Evolutionary conservation across 2,888 invertebrate species (phyloP).

Genomic region (Apotomis capreana): DNA sequence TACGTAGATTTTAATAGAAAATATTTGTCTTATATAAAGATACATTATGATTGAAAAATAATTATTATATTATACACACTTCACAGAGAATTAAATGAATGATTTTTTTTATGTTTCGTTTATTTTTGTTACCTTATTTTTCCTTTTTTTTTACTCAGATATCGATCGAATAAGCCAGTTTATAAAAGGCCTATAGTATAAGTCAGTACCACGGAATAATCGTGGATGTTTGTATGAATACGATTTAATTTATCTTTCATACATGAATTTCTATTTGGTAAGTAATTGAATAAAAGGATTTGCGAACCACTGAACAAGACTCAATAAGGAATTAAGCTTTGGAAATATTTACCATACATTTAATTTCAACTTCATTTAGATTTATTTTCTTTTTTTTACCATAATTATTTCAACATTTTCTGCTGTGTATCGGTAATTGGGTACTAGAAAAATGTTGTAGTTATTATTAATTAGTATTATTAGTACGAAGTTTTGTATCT

Average conservation of each 20-base stretch:
- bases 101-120: conserved; percentile 68
- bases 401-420: not conserved
- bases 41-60: conserved; percentile 66
- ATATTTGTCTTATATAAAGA: conserved; percentile 72
- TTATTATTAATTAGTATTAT: conserved; percentile 50
- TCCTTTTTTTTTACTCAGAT: conserved; percentile 47
- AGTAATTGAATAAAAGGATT: conserved; percentile 56
- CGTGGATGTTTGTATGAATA: conserved; percentile 31
- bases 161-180: conserved; percentile 32
- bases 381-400: not conserved
- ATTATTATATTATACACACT: conserved; percentile 71
- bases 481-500: conserved; percentile 48
- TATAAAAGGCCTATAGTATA: conserved; percentile 38
- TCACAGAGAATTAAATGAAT: conserved; percentile 79
- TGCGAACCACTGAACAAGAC: conserved; percentile 65
- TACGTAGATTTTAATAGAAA: conserved; percentile 76
- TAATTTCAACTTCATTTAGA: conserved; percentile 9
- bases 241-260: conserved; percentile 33
- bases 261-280: conserved; percentile 35
- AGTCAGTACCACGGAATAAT: conserved; percentile 22
- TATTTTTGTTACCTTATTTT: conserved; percentile 57
- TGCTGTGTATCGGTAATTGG: conserved; percentile 52
- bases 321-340: conserved; percentile 55
- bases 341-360: conserved; percentile 49
- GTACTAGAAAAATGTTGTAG: conserved; percentile 59